Evolutionary conservation across 2,888 invertebrate genomes (phyloP).

Genomic region (Cryptus armator): DNA sequence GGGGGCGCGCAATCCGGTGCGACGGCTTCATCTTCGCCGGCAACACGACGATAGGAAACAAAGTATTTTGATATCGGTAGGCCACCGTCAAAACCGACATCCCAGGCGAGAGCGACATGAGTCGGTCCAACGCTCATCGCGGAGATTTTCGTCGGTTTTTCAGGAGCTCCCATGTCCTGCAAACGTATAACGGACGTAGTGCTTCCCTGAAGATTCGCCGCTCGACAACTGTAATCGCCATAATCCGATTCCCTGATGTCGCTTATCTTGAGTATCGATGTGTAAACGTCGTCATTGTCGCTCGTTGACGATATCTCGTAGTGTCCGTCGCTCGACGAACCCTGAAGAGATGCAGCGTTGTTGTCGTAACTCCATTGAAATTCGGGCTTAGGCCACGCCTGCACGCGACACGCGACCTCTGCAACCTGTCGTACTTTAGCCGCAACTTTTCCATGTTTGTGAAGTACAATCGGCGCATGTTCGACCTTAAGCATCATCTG

Average conservation of each 20-base stretch:
- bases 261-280: constrained; percentile 91
- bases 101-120: constrained; percentile 93
- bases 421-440: constrained; percentile 94
- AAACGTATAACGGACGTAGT: constrained; percentile 91
- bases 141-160: constrained; percentile 91
- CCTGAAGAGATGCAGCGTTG: constrained; percentile 90
- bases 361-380: constrained; percentile 96
- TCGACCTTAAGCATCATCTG: constrained; percentile 96
- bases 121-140: constrained; percentile 92
- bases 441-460: constrained; percentile 95
- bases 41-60: constrained; percentile 92
- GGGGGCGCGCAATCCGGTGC: constrained; percentile 88
- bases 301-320: constrained; percentile 94
- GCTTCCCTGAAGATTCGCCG: constrained; percentile 93
- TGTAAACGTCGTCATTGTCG: constrained; percentile 94
- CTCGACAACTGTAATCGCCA: constrained; percentile 96
- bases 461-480: constrained; percentile 95
- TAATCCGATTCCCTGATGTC: constrained; percentile 94
- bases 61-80: constrained; percentile 94
- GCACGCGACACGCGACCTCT: constrained; percentile 94
- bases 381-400: constrained; percentile 96
- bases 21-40: constrained; percentile 87
- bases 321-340: constrained; percentile 92
- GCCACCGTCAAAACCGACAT: constrained; percentile 96
- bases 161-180: constrained; percentile 95